Evolutionary conservation across 2,797 vertebrate genomes (phyloP).

Genomic region (Coregonus ussuriensis): DNA sequence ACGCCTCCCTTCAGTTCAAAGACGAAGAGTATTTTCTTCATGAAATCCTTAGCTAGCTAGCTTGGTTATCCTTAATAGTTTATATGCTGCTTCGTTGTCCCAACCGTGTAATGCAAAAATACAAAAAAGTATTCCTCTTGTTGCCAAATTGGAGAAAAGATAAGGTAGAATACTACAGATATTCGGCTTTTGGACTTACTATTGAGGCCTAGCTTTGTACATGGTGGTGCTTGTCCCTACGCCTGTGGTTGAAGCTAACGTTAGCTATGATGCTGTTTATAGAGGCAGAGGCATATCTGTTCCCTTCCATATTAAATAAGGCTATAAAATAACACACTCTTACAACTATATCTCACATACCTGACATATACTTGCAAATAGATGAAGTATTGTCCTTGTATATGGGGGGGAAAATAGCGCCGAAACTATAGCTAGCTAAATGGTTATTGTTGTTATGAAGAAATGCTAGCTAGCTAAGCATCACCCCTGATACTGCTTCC

Average conservation of each 20-base stretch:
- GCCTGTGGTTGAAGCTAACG: slow-evolving; percentile 41
- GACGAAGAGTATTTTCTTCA: slow-evolving; percentile 15
- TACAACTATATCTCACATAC: neutral
- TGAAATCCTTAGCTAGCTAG: slow-evolving; percentile 2
- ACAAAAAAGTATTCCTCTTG: slow-evolving; percentile 9
- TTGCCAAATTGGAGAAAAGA: slow-evolving; percentile 3
- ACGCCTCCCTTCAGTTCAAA: slow-evolving; percentile 20
- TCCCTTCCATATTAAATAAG: slow-evolving; percentile 9
- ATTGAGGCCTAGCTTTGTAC: slow-evolving; percentile 57
- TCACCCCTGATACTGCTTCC: slow-evolving; percentile 37
- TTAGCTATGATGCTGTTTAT: slow-evolving; percentile 10
- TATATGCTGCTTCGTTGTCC: neutral
- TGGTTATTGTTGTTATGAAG: slow-evolving; percentile 55
- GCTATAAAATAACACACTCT: neutral
- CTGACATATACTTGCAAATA: slow-evolving; percentile 2
- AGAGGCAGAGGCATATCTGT: slow-evolving; percentile 15
- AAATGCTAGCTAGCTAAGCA: slow-evolving; percentile 31
- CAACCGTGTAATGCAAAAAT: neutral
- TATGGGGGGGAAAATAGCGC: slow-evolving; percentile 7
- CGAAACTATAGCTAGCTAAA: slow-evolving; percentile 24
- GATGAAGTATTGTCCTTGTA: neutral
- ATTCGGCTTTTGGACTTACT: slow-evolving; percentile 33
- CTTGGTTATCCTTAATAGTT: neutral
- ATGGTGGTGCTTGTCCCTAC: slow-evolving; percentile 53
- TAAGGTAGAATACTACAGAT: neutral